Percentiles rank a stretch among this genome's conserved stretches.
These are phyloP conservation scores for Fratercula arctica DNA, from an alignment of 2,797 vertebrate genomes.

Conservation along the genomic window DNA sequence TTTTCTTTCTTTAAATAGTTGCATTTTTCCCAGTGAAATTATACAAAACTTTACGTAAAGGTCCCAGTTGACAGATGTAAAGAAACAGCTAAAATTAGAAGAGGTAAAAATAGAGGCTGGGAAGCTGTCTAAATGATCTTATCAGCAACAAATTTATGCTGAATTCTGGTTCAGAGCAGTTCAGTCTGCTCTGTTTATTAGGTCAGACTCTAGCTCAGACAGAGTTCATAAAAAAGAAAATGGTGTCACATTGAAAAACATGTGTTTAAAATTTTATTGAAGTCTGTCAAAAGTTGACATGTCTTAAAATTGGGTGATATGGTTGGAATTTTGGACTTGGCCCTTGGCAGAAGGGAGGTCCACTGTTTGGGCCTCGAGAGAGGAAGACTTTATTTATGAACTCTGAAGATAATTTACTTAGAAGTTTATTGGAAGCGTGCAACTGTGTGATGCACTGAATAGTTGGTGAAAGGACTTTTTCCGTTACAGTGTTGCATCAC, in stretches of 20 bases:
- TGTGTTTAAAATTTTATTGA: not conserved
- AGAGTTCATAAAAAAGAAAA: not conserved
- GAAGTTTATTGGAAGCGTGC: not conserved
- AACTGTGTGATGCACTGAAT: not conserved
- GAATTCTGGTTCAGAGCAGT: not conserved
- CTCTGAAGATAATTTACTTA: not conserved
- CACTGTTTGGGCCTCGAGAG: not conserved
- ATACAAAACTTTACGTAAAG: slow-evolving; percentile 12
- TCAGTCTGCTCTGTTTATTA: not conserved
- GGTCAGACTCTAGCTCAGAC: not conserved
- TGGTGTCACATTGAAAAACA: not conserved
- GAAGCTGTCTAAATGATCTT: not conserved
- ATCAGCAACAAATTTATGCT: not conserved
- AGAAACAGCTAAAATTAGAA: slow-evolving; percentile 46
- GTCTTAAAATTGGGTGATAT: not conserved
- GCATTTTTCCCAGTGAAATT: slow-evolving; percentile 11
- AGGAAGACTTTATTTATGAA: not conserved
- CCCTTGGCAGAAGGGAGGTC: not conserved
- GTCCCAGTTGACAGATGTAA: slow-evolving; percentile 4
- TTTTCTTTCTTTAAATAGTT: slow-evolving; percentile 30
- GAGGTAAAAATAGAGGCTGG: slow-evolving; percentile 37
- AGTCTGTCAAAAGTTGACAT: not conserved
- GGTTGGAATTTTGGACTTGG: not conserved
- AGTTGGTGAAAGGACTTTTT: not conserved
- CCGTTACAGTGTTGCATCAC: not conserved